Evolutionary conservation across 2,888 invertebrate genomes (phyloP), one percentile per base, ranked within the genome.

Genomic region (Myathropa florea): DNA sequence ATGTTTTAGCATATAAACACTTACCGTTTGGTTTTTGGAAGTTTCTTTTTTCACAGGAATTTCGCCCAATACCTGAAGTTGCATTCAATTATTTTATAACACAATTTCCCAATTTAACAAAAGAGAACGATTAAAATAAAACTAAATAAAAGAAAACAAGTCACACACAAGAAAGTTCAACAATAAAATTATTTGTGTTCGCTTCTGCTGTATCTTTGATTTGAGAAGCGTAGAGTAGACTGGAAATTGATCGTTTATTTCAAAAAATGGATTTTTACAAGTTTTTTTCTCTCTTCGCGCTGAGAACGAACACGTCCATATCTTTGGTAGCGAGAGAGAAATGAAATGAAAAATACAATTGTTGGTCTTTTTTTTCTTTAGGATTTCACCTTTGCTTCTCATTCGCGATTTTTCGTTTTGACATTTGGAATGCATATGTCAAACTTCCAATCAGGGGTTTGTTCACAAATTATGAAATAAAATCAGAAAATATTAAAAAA

Each of bases 211-310:
- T 79, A 75, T 18, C 46, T 78, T 75, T 78, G 68, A 76, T 64
- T 86, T 60, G 70, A 79, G 30, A 55, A 83, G 71, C 73, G 86
- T 67, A 86, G 73, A 83, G 86, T 67, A 86, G 73, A 83, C 86
- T 86, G 86, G 86, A 86, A 86, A 86, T 83, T 86, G 79, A 79
- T 86, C 86, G 86, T 86, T 86, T 83, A 83, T 83, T 86, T 86
- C 65, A 83, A 86, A 77, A 83, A 83, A 65, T 79, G 83, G 73
- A 70, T 83, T 83, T 83, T 71, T 60, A 73, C 65, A 73, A 72
- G 33, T 82, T 73, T 72, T 53, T 77, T 70, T 63, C 64, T 78
- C 77, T 78, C 68, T 46, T 46, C 26, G 70, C 78, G 26, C 21
- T 72, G 77, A 73, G 85, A 86, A 78, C 68, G 61, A 64, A 77